These are phyloP conservation scores for Lepisosteus oculatus DNA, from an alignment of 2,113 vertebrate species.

Conservation along the genomic window DNA sequence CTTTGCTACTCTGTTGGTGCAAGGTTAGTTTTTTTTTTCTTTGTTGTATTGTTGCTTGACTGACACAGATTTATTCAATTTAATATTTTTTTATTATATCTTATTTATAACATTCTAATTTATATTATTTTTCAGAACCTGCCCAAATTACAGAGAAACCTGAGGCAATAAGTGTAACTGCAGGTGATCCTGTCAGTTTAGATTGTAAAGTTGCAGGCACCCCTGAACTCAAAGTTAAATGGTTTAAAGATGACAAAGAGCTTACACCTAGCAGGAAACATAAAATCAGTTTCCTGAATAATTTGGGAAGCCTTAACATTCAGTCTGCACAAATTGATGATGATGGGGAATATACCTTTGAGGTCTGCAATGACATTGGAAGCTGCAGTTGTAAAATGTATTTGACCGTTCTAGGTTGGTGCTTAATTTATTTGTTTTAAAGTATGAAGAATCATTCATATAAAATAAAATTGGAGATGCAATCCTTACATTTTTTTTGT, in stretches of 20 bases:
- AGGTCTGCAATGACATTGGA: slow-evolving; percentile 91
- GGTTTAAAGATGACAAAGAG: slow-evolving; percentile 88
- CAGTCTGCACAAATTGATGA: slow-evolving; percentile 83
- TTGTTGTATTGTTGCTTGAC: slow-evolving; percentile 6
- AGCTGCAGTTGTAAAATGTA: slow-evolving; percentile 81
- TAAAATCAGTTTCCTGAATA: slow-evolving; percentile 87
- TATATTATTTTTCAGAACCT: slow-evolving; percentile 71
- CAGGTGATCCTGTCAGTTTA: slow-evolving; percentile 87
- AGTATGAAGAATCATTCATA: too few relatives aligned
- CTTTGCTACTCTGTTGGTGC: slow-evolving; percentile 82
- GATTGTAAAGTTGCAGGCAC: slow-evolving; percentile 90
- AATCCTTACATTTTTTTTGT: slow-evolving; percentile 46
- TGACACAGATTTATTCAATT: background rate
- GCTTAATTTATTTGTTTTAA: slow-evolving; percentile 18
- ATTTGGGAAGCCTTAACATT: slow-evolving; percentile 86
- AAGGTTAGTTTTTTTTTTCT: slow-evolving; percentile 74
- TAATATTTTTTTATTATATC: background rate
- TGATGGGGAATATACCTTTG: slow-evolving; percentile 86
- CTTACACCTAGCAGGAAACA: slow-evolving; percentile 88
- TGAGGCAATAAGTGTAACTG: slow-evolving; percentile 85
- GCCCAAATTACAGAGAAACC: slow-evolving; percentile 88
- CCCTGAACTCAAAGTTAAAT: slow-evolving; percentile 89
- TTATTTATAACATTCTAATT: background rate
- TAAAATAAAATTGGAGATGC: background rate
- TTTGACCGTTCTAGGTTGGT: slow-evolving; percentile 89